Percentiles rank a stretch among this genome's conserved stretches.
Conservation (phyloP, 2,888 invertebrate species). For the Meloe dianella region DNA sequence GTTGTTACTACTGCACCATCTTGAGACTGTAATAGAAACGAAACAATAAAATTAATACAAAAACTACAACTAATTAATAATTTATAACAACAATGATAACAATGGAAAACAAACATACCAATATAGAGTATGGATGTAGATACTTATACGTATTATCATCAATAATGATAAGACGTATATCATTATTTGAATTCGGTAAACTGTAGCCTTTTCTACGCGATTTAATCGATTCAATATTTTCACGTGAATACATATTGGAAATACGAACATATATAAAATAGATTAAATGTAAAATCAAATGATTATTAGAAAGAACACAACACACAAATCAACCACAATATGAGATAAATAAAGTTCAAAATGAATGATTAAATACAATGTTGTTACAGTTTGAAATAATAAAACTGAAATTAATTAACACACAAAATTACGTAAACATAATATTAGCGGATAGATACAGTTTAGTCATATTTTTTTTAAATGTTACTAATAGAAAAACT, state of each 20-base stretch:
- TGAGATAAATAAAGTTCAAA: slow-evolving; percentile 3
- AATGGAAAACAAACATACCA: background rate
- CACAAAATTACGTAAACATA: slow-evolving; percentile 13
- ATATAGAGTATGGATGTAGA: slow-evolving; percentile 5
- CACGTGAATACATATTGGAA: background rate
- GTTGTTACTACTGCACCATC: slow-evolving; percentile 48
- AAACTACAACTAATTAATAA: background rate
- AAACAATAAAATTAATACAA: slow-evolving; percentile 14
- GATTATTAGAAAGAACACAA: background rate
- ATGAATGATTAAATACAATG: slow-evolving; percentile 13
- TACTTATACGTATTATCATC: background rate
- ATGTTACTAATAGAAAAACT: background rate
- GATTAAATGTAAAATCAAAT: background rate
- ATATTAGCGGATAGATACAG: background rate
- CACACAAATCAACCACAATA: slow-evolving; percentile 5
- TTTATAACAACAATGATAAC: slow-evolving; percentile 8
- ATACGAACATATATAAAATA: background rate
- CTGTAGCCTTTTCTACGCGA: slow-evolving; percentile 6
- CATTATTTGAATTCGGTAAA: slow-evolving; percentile 13
- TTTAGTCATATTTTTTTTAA: background rate
- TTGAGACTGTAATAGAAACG: slow-evolving; percentile 54
- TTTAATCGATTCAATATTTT: background rate
- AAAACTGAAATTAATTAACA: slow-evolving; percentile 14
- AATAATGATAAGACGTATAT: slow-evolving; percentile 8
- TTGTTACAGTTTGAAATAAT: slow-evolving; percentile 1